Evolutionary conservation across 1,140 invertebrate genomes (phyloP), one percentile per base, ranked within the genome.

Genomic region (Chironomus tepperi): DNA sequence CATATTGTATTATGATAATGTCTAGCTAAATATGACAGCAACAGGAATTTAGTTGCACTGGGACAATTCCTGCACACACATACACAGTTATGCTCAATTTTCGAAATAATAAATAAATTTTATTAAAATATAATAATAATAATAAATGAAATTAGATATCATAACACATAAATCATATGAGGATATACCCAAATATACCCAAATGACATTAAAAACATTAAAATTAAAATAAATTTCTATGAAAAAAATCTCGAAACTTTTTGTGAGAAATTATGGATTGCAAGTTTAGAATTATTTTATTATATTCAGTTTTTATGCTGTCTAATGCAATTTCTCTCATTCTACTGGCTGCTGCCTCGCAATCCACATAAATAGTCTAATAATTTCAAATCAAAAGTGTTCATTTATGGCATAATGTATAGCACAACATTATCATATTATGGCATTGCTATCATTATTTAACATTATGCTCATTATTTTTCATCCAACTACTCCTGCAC

Each of bases 81-180:
- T 5, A 34, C 1, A 34, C 5, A 2, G 1, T 34, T 5, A 34
- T 34, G 24, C 1, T n/a, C n/a, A 34, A 34, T 2, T 34, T 34
- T 34, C 24, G 24, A 5, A 5, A 34, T 34, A 34, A 34, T 34
- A 34, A 34, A 34, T 34, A 34, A 34, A 34, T 34, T 34, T 34
- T 34, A 34, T 34, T 34, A 34, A 34, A 34, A 34, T 34, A 34
- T 34, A 2, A 34, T 34, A 2, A 34, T 34, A 47, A 47, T 10
- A 57, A 57, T 57, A 57, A 57, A 57, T 57, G 47, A 57, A 57
- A 57, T 57, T 57, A 57, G 47, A 57, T 57, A 57, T 57, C 47
- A 57, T 57, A 57, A 57, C 47, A 57, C 47, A 57, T 57, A 57
- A 57, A 57, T 57, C 47, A 57, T n/a, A 15, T 57, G 47, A 57